Conservation (phyloP, 2,113 vertebrate species). For the Physeter macrocephalus region DNA sequence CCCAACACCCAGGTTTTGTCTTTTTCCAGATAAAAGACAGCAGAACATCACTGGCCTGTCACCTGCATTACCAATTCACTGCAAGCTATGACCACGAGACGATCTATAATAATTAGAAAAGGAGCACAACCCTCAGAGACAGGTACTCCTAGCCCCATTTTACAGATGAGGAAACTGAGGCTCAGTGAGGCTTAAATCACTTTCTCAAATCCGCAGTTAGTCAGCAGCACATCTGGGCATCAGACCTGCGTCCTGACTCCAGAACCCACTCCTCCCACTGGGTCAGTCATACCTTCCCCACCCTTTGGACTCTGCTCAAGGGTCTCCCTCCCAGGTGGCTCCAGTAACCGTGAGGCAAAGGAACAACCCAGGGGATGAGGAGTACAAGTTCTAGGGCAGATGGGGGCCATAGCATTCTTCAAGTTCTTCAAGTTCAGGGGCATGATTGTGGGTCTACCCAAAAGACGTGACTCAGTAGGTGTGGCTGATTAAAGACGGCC, state of each 20-base stretch:
- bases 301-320: not conserved
- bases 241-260: not conserved
- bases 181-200: not conserved
- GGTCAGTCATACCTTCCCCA: not conserved
- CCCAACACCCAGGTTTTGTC: not conserved
- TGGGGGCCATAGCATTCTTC: not conserved
- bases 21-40: not conserved
- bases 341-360: not conserved
- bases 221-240: not conserved
- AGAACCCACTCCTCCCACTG: not conserved
- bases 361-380: not conserved
- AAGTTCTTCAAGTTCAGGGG: not conserved
- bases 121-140: not conserved
- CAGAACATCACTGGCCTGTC: not conserved
- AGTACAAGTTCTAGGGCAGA: not conserved
- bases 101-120: not conserved
- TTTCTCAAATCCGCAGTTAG: not conserved
- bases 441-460: not conserved
- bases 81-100: not conserved
- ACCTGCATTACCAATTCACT: not conserved
- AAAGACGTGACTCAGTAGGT: not conserved
- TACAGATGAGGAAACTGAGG: not conserved
- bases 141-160: not conserved
- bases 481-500: not conserved
- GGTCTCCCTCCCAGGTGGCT: not conserved